These are phyloP conservation scores for Cyanoliseus patagonus DNA, from an alignment of 2,113 vertebrate species.

Conservation along the genomic window DNA sequence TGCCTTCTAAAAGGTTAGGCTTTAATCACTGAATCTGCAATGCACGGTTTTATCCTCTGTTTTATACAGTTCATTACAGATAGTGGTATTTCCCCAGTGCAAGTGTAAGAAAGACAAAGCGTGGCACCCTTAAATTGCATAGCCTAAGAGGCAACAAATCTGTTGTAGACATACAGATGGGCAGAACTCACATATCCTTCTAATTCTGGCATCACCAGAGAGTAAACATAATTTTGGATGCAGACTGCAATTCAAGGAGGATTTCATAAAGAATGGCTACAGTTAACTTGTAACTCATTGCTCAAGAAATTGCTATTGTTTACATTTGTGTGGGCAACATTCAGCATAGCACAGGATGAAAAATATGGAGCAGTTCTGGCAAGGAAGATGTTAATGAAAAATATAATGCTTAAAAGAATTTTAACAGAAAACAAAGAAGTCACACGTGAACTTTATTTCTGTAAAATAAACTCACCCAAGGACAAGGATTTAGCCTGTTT, in stretches of 20 bases:
- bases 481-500: constrained; percentile 13
- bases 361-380: neutral
- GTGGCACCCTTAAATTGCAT: neutral
- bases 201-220: neutral
- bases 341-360: neutral
- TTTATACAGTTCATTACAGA: neutral
- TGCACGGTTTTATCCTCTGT: neutral
- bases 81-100: neutral
- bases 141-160: neutral
- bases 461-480: neutral
- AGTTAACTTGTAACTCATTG: neutral
- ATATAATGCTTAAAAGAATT: neutral
- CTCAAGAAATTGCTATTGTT: neutral
- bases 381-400: neutral
- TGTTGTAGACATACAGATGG: neutral
- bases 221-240: neutral
- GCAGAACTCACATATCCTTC: neutral
- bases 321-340: neutral
- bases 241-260: neutral
- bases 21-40: neutral
- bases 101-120: neutral
- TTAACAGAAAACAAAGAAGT: neutral
- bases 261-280: neutral
- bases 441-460: neutral
- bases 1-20: neutral